These are phyloP conservation scores for Trididemnum nubilum DNA, from an alignment of 23 tunicate species.

Conservation along the genomic window DNA sequence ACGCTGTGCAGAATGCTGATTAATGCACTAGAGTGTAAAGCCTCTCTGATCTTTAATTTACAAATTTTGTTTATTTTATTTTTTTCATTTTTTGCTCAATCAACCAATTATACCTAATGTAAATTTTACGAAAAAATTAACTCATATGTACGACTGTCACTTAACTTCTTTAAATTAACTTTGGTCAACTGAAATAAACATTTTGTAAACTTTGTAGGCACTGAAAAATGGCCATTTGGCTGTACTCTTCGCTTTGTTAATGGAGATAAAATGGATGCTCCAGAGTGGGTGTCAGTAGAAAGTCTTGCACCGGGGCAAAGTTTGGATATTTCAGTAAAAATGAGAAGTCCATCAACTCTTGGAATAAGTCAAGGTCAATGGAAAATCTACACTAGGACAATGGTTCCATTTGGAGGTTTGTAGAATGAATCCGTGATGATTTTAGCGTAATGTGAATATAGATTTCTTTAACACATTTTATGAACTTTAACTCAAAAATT, in stretches of 20 bases:
- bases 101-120: too few relatives aligned
- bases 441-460: background rate
- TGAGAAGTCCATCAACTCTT: conserved; percentile 61
- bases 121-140: too few relatives aligned
- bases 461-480: background rate
- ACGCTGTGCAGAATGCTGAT: too few relatives aligned
- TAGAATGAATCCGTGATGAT: too few relatives aligned
- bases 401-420: conserved; percentile 80
- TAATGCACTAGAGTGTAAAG: too few relatives aligned
- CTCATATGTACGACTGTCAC: too few relatives aligned
- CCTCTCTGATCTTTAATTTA: too few relatives aligned
- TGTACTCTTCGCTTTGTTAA: conserved; percentile 80
- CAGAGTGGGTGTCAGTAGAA: conserved; percentile 68
- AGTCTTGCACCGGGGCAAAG: conserved; percentile 46
- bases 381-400: conserved; percentile 67
- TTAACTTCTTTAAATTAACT: too few relatives aligned
- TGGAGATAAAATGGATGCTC: conserved; percentile 81
- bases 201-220: conserved; percentile 46
- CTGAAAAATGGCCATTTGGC: conserved; percentile 88
- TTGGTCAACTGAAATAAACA: too few relatives aligned
- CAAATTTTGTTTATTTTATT: too few relatives aligned
- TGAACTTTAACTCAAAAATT: background rate
- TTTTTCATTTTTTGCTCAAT: too few relatives aligned
- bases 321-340: conserved; percentile 72
- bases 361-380: conserved; percentile 95